phyloP scores from a whole-genome alignment of 2,797 vertebrate species.

The Anas georgica region DNA sequence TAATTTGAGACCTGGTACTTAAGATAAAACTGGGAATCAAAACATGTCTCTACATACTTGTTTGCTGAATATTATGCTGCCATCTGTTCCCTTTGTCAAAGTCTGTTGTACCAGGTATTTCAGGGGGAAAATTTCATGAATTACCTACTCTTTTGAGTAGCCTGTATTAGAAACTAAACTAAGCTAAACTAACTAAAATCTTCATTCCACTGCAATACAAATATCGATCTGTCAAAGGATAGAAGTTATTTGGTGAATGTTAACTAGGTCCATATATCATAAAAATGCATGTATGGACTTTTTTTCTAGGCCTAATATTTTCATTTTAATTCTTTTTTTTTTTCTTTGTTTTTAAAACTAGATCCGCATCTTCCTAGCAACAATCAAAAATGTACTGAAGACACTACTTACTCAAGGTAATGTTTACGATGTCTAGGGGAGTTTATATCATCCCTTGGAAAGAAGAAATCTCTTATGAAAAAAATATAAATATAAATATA shows the following conservation, averaged over 20 bases:
- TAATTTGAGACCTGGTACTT: background rate
- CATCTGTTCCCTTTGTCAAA: background rate
- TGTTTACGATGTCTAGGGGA: background rate
- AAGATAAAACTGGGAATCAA: background rate
- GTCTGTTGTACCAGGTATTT: background rate
- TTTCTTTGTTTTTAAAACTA: background rate
- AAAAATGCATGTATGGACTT: background rate
- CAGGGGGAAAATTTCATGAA: background rate
- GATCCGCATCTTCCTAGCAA: background rate
- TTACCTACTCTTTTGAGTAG: background rate
- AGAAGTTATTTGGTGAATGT: background rate
- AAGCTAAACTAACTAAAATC: background rate
- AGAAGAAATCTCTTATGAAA: background rate
- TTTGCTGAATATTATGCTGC: background rate
- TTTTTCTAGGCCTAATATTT: background rate
- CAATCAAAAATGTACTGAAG: background rate
- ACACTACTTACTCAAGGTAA: background rate
- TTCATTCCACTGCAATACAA: background rate
- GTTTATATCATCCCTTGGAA: background rate
- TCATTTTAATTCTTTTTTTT: background rate
- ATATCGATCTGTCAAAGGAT: background rate
- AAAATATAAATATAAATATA: accelerated
- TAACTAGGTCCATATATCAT: background rate
- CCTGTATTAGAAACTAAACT: background rate
- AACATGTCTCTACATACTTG: background rate